Evolutionary conservation across 37 sponge, comb jelly and placozoan species (phyloP).

Genomic region (Diacarnus erythraeanus): DNA sequence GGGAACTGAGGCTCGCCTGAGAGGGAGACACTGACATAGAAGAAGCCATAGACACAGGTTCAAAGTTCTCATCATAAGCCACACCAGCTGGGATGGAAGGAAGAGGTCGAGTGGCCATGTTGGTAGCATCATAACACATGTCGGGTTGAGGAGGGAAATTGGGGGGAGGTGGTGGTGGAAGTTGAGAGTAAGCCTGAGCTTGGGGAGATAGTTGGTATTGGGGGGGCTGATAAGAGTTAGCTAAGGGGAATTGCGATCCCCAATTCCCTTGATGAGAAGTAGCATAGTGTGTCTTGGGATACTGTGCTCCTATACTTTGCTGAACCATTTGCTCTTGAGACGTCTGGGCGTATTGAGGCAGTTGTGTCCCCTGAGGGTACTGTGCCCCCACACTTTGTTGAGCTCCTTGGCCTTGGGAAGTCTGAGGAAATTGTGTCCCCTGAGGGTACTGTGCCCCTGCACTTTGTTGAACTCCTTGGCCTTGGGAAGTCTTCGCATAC

Average conservation of each 20-base stretch:
- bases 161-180: constrained; percentile 34
- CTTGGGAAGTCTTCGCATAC: not conserved
- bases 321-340: not conserved
- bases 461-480: not conserved
- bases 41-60: not conserved
- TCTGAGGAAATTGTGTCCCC: not conserved
- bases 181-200: not conserved
- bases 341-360: not conserved
- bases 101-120: not conserved
- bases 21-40: constrained; percentile 26
- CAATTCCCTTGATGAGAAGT: too few species aligned
- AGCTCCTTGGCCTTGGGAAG: not conserved
- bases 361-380: not conserved
- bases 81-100: constrained; percentile 16
- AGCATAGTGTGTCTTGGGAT: too few species aligned
- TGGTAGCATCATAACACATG: not conserved
- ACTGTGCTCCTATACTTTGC: too few species aligned
- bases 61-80: not conserved
- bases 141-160: constrained; percentile 11
- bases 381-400: too few species aligned
- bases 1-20: constrained; percentile 22
- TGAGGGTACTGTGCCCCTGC: not conserved
- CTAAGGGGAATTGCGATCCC: too few species aligned
- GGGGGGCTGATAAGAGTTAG: too few species aligned
- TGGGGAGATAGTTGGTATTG: not conserved